Base-by-base conservation (phyloP, 2,888 invertebrate genomes). In the Amphipoea lucens region DNA sequence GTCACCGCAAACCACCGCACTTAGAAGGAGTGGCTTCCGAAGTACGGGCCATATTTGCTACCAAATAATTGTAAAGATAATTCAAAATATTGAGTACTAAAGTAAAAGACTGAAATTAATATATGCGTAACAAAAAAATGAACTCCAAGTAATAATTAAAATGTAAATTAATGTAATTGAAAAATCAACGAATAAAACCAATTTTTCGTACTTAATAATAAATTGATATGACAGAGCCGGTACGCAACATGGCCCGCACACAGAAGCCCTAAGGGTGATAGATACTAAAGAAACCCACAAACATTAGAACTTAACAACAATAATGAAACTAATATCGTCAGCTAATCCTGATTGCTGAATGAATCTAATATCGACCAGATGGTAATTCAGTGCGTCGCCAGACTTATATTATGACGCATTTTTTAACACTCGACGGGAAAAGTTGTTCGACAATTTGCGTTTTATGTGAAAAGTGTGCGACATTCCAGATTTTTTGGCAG, bases 331-430 rank as follows among this genome's bases (percentile, higher is more conserved):
- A 95, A 96, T 94, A 90, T 93, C 92, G 93, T 94, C 94, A 94
- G 94, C 96, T 96, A 96, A 93, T 93, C 93, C 94, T 95, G 95
- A 95, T 94, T 95, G 94, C 94, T 95, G 95, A 95, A 95, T 95
- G 95, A 96, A 95, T 96, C 96, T 96, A 96, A 96, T 95, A 95
- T 96, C 96, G 96, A 96, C 93, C 96, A 95, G 96, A 95, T 96
- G 96, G 96, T 95, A 94, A 94, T 93, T 94, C 94, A 87, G 90
- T 87, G 90, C 88, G 88, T 90, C 90, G 88, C 91, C 91, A 88
- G 88, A 87, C 89, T 90, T 88, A 89, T 85, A 88, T 85, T 89
- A 85, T 83, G 84, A 85, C 74, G 75, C 76, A 88, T 88, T 90
- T 90, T 88, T 85, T 89, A 88, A 87, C 83, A 90, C 83, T 86